Evolutionary conservation across 2,797 vertebrate genomes (phyloP), one percentile per base, ranked within the genome.

Genomic region (Iguana delicatissima): DNA sequence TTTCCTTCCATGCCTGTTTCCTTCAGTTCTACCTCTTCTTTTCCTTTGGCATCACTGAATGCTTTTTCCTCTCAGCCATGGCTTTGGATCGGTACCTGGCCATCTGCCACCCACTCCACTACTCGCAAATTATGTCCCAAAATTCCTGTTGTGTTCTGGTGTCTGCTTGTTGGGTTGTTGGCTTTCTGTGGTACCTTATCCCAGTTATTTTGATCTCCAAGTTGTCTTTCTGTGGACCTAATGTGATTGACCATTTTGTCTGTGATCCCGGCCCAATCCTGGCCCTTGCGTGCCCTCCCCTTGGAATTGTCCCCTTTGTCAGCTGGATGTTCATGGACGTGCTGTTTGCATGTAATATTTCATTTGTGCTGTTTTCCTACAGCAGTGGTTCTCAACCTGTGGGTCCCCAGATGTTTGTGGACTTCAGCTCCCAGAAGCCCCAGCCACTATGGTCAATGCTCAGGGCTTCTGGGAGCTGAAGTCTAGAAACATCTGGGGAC

Each of bases 21-120:
- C 87, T 95, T 42, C 96, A 96, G n/a, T 74, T 96, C 42, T 95
- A 95, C 42, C 89, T 93, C 87, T 95, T 96, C 73, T 94, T 96
- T 80, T 95, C 94, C 3, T 42, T 96, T 64, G 95, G 94, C 42
- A 94, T 91, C 9, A 94, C 95, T 0, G 93, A 96, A 64, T 96
- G 95, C 57, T 84, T 96, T 22, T 95, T 96, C 83, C 95, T 96
- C 16, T 94, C 94, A 13, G 87, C 95, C 35, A 96, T 96, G 95
- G 95, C 95, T 52, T 96, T 95, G 74, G 95, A 96, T 77, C 77
- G 83, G 32, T 95, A 94, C 72, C 76, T 96, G 42, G 95, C 95
- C 8, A 96, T 96, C 67, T 96, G 95, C n/a, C 85, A 1, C 52
- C 95, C 95, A 5, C 62, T 96, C 22, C 84, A 85, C 26, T 96